Evolutionary conservation across 2,113 vertebrate genomes (phyloP).

Genomic region (Lonchura striata): DNA sequence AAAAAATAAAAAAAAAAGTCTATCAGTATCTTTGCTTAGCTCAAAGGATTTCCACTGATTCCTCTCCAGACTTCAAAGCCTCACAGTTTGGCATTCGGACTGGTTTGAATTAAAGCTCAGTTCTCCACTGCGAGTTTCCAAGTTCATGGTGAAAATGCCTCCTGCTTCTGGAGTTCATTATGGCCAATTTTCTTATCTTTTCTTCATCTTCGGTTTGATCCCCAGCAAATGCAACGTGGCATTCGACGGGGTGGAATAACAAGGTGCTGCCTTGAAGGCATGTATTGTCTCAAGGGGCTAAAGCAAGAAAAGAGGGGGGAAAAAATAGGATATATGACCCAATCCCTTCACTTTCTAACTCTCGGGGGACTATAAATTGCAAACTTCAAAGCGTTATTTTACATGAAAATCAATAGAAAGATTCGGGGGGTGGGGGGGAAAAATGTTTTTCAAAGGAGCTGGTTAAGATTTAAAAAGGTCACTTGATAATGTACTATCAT

Average conservation of each 20-base stretch:
- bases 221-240: slow-evolving; percentile 87
- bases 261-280: slow-evolving; percentile 81
- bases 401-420: slow-evolving; percentile 70
- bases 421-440: background rate
- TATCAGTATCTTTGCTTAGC: slow-evolving; percentile 32
- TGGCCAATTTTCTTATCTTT: slow-evolving; percentile 93
- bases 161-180: slow-evolving; percentile 93
- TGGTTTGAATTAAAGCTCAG: slow-evolving; percentile 92
- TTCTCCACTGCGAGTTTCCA: slow-evolving; percentile 79
- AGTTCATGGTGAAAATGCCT: slow-evolving; percentile 84
- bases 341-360: slow-evolving; percentile 61
- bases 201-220: slow-evolving; percentile 84
- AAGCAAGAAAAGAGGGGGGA: background rate
- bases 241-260: slow-evolving; percentile 75
- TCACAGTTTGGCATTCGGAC: slow-evolving; percentile 78
- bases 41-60: slow-evolving; percentile 77
- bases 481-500: slow-evolving; percentile 39
- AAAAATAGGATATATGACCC: slow-evolving; percentile 62
- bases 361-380: slow-evolving; percentile 66
- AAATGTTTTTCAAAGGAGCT: slow-evolving; percentile 54
- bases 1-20: background rate
- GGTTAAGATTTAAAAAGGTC: slow-evolving; percentile 43
- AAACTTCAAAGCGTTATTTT: slow-evolving; percentile 74
- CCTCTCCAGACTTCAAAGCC: slow-evolving; percentile 88
- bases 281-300: slow-evolving; percentile 66